Evolutionary conservation across 2,888 invertebrate species (phyloP), one percentile per base, ranked within the genome.

Genomic region (Neoscelio sp.): DNA sequence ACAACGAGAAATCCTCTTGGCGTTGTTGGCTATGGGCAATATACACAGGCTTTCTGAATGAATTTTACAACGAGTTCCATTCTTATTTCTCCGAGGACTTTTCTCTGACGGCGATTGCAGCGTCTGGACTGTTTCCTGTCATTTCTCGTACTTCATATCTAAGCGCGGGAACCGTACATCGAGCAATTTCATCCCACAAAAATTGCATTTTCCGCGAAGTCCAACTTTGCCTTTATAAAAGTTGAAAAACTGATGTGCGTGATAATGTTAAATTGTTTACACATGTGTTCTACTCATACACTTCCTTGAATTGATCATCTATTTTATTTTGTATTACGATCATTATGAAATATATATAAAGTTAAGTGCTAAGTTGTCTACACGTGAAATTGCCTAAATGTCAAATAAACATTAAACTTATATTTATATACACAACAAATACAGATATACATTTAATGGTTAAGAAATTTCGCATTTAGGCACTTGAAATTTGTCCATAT

Each of bases 21-120:
- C 30, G 33, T 12, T 38, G 64, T 17, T 35, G 35, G 17, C 20
- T n/a, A 35, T 5, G 38, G 42, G 42, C 64, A 50, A 60, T 58
- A 56, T 46, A 56, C 65, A 33, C 42, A 60, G 62, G 65, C 46
- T 67, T 75, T 60, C 35, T 65, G 80, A 80, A 82, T 82, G 80
- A 83, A 85, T 84, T 84, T 83, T 78, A 56, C 82, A 81, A 79
- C 81, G 78, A 82, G 79, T 76, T 80, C 73, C 80, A 80, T 82
- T 83, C 84, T 84, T 84, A 84, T 84, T 84, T 85, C 82, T 84
- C 84, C 70, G 76, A 85, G 82, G 83, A 83, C 81, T 76, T 62
- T 76, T 78, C 80, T 71, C 70, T 71, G 54, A 54, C 78, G 68
- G 76, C 67, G 70, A 71, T 74, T 78, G 74, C 54, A 58, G 50